Conservation (phyloP, 2,797 vertebrate genomes). For the Euthynnus affinis region DNA sequence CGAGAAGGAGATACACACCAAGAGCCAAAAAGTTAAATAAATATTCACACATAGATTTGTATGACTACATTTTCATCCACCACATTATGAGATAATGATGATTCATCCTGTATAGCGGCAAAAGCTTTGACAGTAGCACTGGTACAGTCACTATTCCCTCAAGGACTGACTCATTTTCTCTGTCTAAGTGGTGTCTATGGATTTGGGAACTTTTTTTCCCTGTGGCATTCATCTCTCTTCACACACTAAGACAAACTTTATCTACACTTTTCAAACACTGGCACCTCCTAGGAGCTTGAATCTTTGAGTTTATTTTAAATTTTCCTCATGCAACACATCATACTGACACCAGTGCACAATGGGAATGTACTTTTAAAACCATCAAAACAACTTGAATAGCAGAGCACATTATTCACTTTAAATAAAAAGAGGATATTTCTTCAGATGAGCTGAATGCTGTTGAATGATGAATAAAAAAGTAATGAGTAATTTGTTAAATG, state of each 20-base stretch:
- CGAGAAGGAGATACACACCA: neutral
- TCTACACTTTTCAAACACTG: constrained; percentile 22
- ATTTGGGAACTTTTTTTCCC: constrained; percentile 34
- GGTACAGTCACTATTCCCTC: constrained; percentile 21
- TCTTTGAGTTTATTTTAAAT: neutral
- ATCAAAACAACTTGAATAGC: neutral
- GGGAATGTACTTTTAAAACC: neutral
- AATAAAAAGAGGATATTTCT: neutral
- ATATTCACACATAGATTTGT: constrained; percentile 16
- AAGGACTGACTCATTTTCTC: constrained; percentile 50
- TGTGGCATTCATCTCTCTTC: neutral
- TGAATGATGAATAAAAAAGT: neutral
- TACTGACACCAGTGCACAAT: neutral
- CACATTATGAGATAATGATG: constrained; percentile 22
- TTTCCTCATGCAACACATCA: neutral
- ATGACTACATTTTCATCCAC: constrained; percentile 18
- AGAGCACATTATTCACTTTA: neutral
- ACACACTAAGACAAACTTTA: constrained; percentile 20
- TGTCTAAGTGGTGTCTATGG: constrained; percentile 29
- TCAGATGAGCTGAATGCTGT: neutral
- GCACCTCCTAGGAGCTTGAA: neutral
- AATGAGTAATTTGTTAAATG: neutral
- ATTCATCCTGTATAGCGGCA: constrained; percentile 23
- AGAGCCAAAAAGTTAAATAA: neutral
- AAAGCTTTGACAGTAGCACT: constrained; percentile 26